phyloP scores from a whole-genome alignment of 1,140 invertebrate genomes.

The Micrasema longulum region DNA sequence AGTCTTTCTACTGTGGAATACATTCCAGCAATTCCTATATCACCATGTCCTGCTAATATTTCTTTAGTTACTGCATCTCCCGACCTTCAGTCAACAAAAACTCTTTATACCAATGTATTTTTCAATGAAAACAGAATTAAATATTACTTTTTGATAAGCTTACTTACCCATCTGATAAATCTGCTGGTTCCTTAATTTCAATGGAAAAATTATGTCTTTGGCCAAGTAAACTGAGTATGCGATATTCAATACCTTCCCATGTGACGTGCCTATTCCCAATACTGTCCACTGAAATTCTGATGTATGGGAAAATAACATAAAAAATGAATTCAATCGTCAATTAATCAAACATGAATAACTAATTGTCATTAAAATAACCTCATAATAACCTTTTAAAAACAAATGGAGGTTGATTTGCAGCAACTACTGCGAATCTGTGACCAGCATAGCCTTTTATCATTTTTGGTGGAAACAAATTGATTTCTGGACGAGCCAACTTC shows the following conservation, averaged over 20 bases:
- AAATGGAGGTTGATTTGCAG: slow-evolving; percentile 77
- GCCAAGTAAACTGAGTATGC: slow-evolving; percentile 71
- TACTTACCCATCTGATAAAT: slow-evolving; percentile 65
- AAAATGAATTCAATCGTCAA: too few relatives aligned
- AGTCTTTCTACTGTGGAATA: slow-evolving; percentile 72
- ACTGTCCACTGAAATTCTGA: slow-evolving; percentile 56
- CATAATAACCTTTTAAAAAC: slow-evolving; percentile 71
- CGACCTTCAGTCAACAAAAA: slow-evolving; percentile 60
- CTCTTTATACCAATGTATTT: neutral
- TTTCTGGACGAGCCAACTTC: slow-evolving; percentile 69
- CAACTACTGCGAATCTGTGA: slow-evolving; percentile 75
- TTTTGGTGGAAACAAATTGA: slow-evolving; percentile 77
- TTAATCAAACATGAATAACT: too few relatives aligned
- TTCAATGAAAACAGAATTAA: neutral
- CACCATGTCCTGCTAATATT: slow-evolving; percentile 64
- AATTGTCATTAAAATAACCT: too few relatives aligned
- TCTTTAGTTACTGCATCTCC: slow-evolving; percentile 69
- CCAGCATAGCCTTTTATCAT: slow-evolving; percentile 75
- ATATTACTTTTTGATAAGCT: slow-evolving; percentile 37
- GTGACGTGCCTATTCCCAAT: slow-evolving; percentile 63
- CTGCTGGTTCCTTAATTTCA: slow-evolving; percentile 72
- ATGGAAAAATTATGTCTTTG: slow-evolving; percentile 76
- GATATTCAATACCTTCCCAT: slow-evolving; percentile 79
- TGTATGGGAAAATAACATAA: too few relatives aligned
- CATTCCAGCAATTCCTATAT: slow-evolving; percentile 76